Conservation (phyloP, 1,140 invertebrate species). For the Bemisia tabaci region DNA sequence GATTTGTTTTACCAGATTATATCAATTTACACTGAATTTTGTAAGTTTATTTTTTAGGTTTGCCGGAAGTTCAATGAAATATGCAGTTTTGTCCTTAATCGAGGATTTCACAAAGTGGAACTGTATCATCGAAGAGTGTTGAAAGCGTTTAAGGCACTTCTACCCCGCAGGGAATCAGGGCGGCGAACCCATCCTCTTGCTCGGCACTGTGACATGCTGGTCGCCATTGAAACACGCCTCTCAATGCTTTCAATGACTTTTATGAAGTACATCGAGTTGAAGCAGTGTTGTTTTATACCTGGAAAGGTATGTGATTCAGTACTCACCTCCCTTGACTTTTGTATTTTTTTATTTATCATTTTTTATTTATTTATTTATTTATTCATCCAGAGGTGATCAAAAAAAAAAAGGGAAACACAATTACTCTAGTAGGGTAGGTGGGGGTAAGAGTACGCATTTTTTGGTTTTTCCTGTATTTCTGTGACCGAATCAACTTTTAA, state of each 20-base stretch:
- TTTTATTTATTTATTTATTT: no score
- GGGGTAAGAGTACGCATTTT: no score
- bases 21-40: no score
- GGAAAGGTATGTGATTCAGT: slow-evolving; percentile 59
- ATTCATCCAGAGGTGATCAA: no score
- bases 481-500: neutral
- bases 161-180: slow-evolving; percentile 80
- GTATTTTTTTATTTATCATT: slow-evolving; percentile 2
- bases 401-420: no score
- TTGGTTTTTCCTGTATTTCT: no score
- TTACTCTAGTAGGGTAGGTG: no score
- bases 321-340: neutral
- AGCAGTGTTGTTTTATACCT: slow-evolving; percentile 82
- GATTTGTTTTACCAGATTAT: no score
- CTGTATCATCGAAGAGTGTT: slow-evolving; percentile 56
- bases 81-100: slow-evolving; percentile 58
- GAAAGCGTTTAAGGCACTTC: slow-evolving; percentile 60
- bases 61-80: slow-evolving; percentile 62
- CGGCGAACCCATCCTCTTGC: slow-evolving; percentile 67
- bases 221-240: slow-evolving; percentile 77
- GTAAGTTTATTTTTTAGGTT: no score
- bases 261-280: slow-evolving; percentile 66
- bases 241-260: slow-evolving; percentile 88
- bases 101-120: slow-evolving; percentile 67
- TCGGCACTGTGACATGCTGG: slow-evolving; percentile 74